Evolutionary conservation across 1,140 invertebrate genomes (phyloP), one percentile per base, ranked within the genome.

Genomic region (Drosophila erecta): DNA sequence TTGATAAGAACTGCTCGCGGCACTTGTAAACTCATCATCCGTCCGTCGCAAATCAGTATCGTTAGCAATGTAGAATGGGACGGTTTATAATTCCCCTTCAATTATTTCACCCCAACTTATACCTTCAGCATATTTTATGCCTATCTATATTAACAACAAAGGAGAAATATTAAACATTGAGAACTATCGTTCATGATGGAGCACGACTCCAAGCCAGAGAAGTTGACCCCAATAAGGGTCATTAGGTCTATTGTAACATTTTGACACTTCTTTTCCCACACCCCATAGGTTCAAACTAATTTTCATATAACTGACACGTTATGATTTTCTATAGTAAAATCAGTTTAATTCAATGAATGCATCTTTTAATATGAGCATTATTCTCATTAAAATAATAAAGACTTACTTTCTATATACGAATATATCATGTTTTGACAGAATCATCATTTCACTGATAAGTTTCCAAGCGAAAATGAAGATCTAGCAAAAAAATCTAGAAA

Each of bases 191-290:
- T 50, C 37, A 50, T 57, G 35, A 65, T 57, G 47, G 20, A 54
- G 40, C 24, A 24, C 24, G 24, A 24, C 4, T 41, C 44, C 1
- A n/a, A 51, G 22, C 22, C 41, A 75, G 37, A 65, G 15, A 57
- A 41, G 37, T 55, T 76, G 56, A 69, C 61, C 71, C 30, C 35
- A 76, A 53, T 50, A 51, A 55, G 33, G n/a, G 17, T 17, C 17
- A 50, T 27, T 30, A 37, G 7, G 40, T 11, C 41, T 43, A 7
- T 37, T 4, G 5, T 12, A 60, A 30, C 27, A 10, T 41, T n/a
- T 14, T 12, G 15, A 27, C 50, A 67, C 69, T 67, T 41, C 4
- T 35, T 33, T 17, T 2, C 11, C 27, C 15, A 12, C 17, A 58
- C 14, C 44, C 56, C 10, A 1, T 46, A 11, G 20, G 20, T 6